Conservation (phyloP, 2,113 vertebrate species). For the Aepyceros melampus region DNA sequence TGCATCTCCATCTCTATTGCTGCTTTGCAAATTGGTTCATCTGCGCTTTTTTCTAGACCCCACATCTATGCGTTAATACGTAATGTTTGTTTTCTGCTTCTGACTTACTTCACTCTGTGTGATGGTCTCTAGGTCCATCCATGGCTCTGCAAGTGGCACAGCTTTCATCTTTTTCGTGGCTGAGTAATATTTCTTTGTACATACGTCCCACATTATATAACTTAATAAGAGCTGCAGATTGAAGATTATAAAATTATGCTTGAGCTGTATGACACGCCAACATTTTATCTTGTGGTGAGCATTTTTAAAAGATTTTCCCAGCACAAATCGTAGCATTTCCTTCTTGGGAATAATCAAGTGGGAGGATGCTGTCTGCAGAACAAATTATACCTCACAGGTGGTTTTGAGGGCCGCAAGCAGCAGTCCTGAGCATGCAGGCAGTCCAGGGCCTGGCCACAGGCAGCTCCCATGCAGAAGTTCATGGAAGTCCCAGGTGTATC, state of each 20-base stretch:
- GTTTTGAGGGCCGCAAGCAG: not conserved
- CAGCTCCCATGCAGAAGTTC: not conserved
- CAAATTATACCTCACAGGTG: too few species aligned
- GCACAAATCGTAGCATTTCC: not conserved
- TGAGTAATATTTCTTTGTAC: not conserved
- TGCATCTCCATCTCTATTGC: rapidly evolving
- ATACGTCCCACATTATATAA: not conserved
- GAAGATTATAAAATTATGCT: not conserved
- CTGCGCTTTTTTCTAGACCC: not conserved
- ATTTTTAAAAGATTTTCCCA: not conserved
- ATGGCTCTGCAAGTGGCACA: not conserved
- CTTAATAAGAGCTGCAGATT: not conserved
- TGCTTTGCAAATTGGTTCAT: not conserved
- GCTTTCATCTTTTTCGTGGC: not conserved
- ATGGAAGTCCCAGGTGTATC: rapidly evolving
- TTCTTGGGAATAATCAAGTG: not conserved
- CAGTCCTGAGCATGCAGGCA: not conserved
- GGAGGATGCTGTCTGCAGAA: not conserved
- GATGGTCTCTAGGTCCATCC: not conserved
- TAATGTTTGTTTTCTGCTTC: not conserved
- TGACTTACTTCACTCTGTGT: not conserved
- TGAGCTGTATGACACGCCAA: not conserved
- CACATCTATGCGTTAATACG: rapidly evolving
- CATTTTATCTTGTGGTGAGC: not conserved
- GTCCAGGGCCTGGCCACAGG: not conserved